Percentiles rank a stretch among this genome's conserved stretches.
Conservation (phyloP, 2,888 invertebrate species). For the Thera obeliscata region DNA sequence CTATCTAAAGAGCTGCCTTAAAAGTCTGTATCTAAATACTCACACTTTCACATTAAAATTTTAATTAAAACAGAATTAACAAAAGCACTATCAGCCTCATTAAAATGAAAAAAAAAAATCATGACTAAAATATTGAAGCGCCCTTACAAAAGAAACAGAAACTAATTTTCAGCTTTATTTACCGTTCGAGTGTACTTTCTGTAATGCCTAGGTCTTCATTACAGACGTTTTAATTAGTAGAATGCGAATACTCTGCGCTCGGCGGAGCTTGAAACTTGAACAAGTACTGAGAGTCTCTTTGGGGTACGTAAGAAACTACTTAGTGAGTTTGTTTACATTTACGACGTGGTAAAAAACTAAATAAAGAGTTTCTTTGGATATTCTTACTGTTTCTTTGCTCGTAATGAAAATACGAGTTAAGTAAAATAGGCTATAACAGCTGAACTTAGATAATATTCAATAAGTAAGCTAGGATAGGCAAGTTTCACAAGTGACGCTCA, state of each 20-base stretch:
- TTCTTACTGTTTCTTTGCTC: conserved; percentile 27
- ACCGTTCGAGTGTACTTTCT: conserved; percentile 57
- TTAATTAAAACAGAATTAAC: conserved; percentile 45
- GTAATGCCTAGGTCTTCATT: conserved; percentile 49
- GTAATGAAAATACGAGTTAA: neutral
- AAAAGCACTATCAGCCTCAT: conserved; percentile 53
- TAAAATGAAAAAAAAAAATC: conserved; percentile 53
- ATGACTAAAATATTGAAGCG: conserved; percentile 53
- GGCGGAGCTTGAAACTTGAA: conserved; percentile 60
- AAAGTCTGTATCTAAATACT: conserved; percentile 8
- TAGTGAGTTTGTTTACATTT: conserved; percentile 53
- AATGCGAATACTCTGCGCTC: conserved; percentile 71
- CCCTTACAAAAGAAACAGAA: conserved; percentile 55
- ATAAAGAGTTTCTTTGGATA: conserved; percentile 42
- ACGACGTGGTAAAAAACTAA: conserved; percentile 41
- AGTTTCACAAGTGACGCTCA: no score
- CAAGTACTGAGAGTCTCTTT: conserved; percentile 53
- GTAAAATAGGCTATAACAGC: no score
- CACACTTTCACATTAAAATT: conserved; percentile 29
- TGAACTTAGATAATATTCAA: no score
- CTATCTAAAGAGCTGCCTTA: conserved; percentile 5
- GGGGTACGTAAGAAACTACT: conserved; percentile 44
- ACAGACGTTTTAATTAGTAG: conserved; percentile 75
- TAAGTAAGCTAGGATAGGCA: no score
- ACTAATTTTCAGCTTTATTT: conserved; percentile 71